These are phyloP conservation scores for Spisula subtruncata DNA, from an alignment of 2,888 invertebrate genomes.

Conservation along the genomic window DNA sequence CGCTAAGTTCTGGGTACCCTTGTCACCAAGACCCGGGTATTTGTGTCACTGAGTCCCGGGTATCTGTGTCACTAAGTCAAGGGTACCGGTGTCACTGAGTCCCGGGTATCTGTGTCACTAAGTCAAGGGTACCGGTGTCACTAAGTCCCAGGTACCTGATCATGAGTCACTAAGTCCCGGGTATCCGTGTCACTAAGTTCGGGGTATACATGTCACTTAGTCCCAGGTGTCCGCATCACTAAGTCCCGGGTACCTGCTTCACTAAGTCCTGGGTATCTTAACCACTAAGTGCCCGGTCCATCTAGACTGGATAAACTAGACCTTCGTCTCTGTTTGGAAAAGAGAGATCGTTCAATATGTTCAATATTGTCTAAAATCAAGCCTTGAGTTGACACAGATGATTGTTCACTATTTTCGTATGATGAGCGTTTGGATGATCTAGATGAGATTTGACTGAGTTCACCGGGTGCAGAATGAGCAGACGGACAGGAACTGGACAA, in stretches of 20 bases:
- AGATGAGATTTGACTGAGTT: constrained; percentile 54
- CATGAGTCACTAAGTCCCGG: neutral
- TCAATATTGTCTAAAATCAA: constrained; percentile 65
- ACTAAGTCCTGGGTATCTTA: no score
- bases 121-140: no score
- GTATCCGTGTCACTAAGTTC: no score
- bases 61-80: no score
- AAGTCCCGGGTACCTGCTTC: no score
- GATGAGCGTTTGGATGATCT: constrained; percentile 55
- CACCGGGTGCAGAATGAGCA: constrained; percentile 66
- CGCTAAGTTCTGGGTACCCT: no score
- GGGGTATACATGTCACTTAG: no score
- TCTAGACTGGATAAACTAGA: constrained; percentile 70
- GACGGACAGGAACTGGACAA: constrained; percentile 60
- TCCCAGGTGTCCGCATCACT: no score
- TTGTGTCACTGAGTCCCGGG: no score
- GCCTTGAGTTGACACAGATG: constrained; percentile 37
- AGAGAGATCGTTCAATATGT: constrained; percentile 57
- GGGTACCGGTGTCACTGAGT: no score
- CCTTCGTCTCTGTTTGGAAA: constrained; percentile 45
- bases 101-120: no score
- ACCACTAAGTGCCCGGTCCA: constrained; percentile 27
- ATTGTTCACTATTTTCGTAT: constrained; percentile 35
- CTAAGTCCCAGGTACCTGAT: constrained; percentile 8
- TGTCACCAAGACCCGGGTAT: neutral